These are phyloP conservation scores for Coboldia fuscipes DNA, from an alignment of 1,140 invertebrate genomes.

Conservation along the genomic window DNA sequence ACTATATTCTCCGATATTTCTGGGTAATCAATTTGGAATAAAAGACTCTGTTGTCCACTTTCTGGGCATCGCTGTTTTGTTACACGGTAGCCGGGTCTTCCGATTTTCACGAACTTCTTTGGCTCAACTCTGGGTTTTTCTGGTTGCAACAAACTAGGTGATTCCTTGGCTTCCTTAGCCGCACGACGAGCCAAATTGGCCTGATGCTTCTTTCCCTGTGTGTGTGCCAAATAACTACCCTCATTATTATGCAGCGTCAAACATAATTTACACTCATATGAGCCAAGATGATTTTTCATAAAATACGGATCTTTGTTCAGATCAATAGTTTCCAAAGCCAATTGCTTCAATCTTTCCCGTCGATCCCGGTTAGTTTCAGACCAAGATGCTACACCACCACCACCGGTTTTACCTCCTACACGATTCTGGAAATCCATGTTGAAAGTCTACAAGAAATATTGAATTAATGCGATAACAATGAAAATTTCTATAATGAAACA, in stretches of 20 bases:
- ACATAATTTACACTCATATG: slow-evolving; percentile 99
- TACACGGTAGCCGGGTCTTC: slow-evolving; percentile 94
- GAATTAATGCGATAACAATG: too few species aligned
- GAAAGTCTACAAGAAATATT: too few species aligned
- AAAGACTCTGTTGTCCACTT: slow-evolving; percentile 83
- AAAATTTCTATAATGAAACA: too few species aligned
- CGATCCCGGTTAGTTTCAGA: slow-evolving; percentile 94
- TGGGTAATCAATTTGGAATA: slow-evolving; percentile 95
- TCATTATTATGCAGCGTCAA: slow-evolving; percentile 98
- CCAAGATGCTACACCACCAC: slow-evolving; percentile 96
- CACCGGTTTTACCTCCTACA: slow-evolving; percentile 95
- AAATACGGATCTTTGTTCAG: slow-evolving; percentile 98
- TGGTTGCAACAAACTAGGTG: slow-evolving; percentile 70
- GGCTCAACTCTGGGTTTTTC: slow-evolving; percentile 91
- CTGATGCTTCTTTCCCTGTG: slow-evolving; percentile 99
- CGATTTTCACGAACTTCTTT: slow-evolving; percentile 99
- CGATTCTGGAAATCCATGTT: slow-evolving; percentile 93
- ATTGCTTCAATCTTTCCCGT: slow-evolving; percentile 80
- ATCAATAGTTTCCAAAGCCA: slow-evolving; percentile 97
- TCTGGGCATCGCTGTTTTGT: slow-evolving; percentile 96
- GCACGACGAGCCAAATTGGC: slow-evolving; percentile 93
- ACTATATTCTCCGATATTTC: slow-evolving; percentile 89
- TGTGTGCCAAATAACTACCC: slow-evolving; percentile 97
- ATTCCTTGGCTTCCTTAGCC: slow-evolving; percentile 96
- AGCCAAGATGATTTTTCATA: slow-evolving; percentile 97